phyloP scores from a whole-genome alignment of 2,113 vertebrate species.

The Mungos mungo region DNA sequence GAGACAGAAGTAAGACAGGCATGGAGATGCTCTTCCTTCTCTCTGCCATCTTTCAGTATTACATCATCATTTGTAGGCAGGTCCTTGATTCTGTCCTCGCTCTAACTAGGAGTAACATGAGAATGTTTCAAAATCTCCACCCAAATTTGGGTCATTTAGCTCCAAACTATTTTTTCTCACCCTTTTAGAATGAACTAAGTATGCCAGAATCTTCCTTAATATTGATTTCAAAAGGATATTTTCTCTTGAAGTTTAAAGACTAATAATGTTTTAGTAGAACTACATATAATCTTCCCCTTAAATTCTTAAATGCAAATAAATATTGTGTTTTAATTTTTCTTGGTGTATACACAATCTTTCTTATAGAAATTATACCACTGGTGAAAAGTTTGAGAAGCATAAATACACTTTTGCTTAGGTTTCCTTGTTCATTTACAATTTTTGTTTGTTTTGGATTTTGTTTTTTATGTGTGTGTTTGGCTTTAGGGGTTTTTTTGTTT shows the following conservation, averaged over 20 bases:
- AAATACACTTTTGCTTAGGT: background rate
- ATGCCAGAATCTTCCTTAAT: background rate
- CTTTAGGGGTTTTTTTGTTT: background rate
- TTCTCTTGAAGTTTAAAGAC: background rate
- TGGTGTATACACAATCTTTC: background rate
- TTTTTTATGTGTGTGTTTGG: too few species aligned
- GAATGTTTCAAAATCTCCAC: background rate
- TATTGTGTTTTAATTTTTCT: background rate
- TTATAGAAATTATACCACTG: background rate
- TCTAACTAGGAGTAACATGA: background rate
- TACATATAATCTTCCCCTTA: background rate
- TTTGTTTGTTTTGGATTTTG: background rate
- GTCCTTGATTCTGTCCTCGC: background rate
- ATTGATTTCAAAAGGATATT: background rate
- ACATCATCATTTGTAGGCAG: background rate
- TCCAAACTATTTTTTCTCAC: background rate
- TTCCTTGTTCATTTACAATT: background rate
- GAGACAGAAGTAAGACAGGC: background rate
- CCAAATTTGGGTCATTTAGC: background rate
- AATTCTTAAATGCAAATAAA: background rate
- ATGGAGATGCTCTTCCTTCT: background rate
- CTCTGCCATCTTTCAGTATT: too few species aligned
- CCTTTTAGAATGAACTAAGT: background rate
- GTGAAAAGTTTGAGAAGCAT: background rate
- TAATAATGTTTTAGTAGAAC: background rate